phyloP scores from a whole-genome alignment of 1,140 invertebrate genomes.

The Drosophila melanogaster region DNA sequence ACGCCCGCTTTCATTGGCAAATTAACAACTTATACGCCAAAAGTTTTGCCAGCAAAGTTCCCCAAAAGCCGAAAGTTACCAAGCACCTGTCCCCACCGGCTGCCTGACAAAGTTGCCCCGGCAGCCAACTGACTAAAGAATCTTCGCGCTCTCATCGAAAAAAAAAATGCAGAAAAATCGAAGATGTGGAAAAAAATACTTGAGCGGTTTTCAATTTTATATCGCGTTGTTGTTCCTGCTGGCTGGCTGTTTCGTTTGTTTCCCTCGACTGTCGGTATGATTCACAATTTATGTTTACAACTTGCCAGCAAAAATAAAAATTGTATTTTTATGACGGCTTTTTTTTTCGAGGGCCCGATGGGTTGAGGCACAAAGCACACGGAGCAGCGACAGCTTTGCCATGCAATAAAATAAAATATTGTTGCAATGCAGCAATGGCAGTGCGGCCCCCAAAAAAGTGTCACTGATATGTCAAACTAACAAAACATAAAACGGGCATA shows the following conservation, averaged over 20 bases:
- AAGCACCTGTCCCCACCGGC: slow-evolving; percentile 62
- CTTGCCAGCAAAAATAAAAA: slow-evolving; percentile 70
- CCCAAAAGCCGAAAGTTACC: slow-evolving; percentile 47
- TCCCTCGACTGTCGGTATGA: slow-evolving; percentile 3
- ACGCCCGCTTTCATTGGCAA: slow-evolving; percentile 75
- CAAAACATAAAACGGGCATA: slow-evolving; percentile 73
- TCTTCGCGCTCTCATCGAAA: slow-evolving; percentile 1
- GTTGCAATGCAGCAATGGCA: slow-evolving; percentile 58
- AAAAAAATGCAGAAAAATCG: slow-evolving; percentile 21
- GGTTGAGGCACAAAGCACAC: slow-evolving; percentile 1
- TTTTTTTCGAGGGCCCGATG: background rate
- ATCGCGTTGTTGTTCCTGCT: slow-evolving; percentile 28
- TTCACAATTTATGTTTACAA: slow-evolving; percentile 75
- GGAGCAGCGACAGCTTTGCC: slow-evolving; percentile 37
- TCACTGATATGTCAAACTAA: slow-evolving; percentile 82
- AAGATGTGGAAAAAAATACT: slow-evolving; percentile 38
- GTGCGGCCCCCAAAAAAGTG: slow-evolving; percentile 54
- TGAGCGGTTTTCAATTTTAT: slow-evolving; percentile 76
- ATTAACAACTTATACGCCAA: slow-evolving; percentile 79
- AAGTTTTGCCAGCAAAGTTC: slow-evolving; percentile 68
- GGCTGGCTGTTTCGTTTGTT: slow-evolving; percentile 28
- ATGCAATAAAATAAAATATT: slow-evolving; percentile 80
- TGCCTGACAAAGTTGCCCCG: slow-evolving; percentile 63
- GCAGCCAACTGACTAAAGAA: background rate
- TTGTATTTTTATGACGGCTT: slow-evolving; percentile 67